Evolutionary conservation across 2,888 invertebrate species (phyloP), one percentile per base, ranked within the genome.

Genomic region (Hirudinaria manillensis): DNA sequence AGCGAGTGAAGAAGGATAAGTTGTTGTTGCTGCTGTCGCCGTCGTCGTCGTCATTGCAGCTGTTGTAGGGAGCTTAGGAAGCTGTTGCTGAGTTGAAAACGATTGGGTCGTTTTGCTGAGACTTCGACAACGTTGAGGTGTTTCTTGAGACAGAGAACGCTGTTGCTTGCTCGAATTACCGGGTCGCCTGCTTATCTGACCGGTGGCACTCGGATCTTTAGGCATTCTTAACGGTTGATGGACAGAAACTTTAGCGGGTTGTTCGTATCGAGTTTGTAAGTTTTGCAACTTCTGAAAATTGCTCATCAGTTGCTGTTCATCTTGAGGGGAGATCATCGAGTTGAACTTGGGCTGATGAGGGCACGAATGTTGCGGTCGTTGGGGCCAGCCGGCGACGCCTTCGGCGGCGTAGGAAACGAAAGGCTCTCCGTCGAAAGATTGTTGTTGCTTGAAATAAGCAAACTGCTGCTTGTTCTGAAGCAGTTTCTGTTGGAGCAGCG

Each of bases 21-120:
- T 75, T 74, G 34, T 67, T 53, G 34, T 66, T 66, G 45, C 21
- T 36, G 32, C 34, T 55, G 66, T 45, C 21, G 13, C n/a, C 66
- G 27, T 71, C 65, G 75, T 76, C 75, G 77, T 13, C n/a, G 61
- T 61, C 29, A 27, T 13, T 53, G 53, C 13, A n/a, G n/a, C n/a
- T n/a, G n/a, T n/a, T n/a, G n/a, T n/a, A n/a, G n/a, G 45, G 16
- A 10, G 13, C 45, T 45, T 45, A 45, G 45, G 16, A 16, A 45
- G 16, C 61, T 61, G 61, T 61, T 61, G 61, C 21, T 24, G 24
- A 21, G 29, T 27, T 24, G 6, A 27, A 29, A 29, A 61, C 24
- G 61, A 29, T 27, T 27, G 61, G 13, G 29, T 29, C 13, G 61
- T 61, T 61, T 61, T 61, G 29, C 61, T 61, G 24, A n/a, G 10